phyloP scores from a whole-genome alignment of 2,113 vertebrate species.

The Myrmecobius fasciatus region DNA sequence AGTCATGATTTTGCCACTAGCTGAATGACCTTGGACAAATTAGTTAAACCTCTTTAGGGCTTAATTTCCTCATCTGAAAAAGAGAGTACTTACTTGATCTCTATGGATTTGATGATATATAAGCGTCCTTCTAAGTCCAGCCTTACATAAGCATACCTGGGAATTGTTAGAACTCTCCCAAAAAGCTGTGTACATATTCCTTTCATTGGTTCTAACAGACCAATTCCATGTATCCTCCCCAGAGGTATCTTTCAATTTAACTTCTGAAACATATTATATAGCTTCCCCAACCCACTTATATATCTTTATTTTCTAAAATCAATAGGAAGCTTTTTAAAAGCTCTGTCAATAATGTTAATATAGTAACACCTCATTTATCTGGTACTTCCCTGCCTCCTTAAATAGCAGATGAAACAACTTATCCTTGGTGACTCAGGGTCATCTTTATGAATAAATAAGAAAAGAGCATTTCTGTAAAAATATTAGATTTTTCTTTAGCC shows the following conservation, averaged over 20 bases:
- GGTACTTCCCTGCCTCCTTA: background rate
- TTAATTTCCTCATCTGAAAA: background rate
- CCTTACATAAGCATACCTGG: background rate
- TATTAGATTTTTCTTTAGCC: background rate
- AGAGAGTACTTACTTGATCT: background rate
- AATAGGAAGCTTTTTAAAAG: background rate
- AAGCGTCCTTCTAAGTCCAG: background rate
- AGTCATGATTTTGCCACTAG: background rate
- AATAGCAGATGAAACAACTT: background rate
- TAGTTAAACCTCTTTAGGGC: background rate
- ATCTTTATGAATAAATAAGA: slow-evolving; percentile 3
- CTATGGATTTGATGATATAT: background rate
- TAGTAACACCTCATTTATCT: background rate
- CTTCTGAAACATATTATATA: background rate
- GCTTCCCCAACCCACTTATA: background rate
- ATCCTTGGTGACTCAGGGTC: background rate
- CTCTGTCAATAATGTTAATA: background rate
- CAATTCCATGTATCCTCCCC: background rate
- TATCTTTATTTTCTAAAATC: background rate
- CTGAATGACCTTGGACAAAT: background rate
- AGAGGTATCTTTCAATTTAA: background rate
- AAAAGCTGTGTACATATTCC: background rate
- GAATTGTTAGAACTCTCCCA: background rate
- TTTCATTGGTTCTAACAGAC: background rate
- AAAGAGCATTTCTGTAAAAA: slow-evolving; percentile 17